Base-by-base conservation (phyloP, 2,797 vertebrate species). In the Podargus strigoides region DNA sequence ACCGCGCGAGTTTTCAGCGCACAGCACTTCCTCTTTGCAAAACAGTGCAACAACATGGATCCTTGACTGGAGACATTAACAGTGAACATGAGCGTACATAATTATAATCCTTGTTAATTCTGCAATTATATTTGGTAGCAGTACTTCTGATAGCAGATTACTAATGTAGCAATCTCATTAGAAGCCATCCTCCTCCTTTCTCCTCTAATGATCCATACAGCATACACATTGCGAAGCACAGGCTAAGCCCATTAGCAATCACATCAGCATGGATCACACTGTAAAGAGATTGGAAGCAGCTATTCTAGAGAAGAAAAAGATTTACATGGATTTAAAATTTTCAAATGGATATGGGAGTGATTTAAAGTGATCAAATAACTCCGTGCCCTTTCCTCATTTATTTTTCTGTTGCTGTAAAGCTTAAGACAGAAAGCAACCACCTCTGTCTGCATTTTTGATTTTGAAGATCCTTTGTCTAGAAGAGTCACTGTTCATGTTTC, bases 41-140 rank as follows among this genome's bases (percentile, higher is more conserved):
- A 89, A 72, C 10, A 10, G 52, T 64, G 55, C 55, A 81, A 58
- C 70, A 32, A 23, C 4, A 19, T 24, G 77, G 56, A 36, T 93
- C 62, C 72, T 58, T 26, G 52, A 75, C 76, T 89, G 73, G 34
- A 74, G 80, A 87, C 56, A 28, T 66, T 39, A 47, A 28, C 73
- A 95, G 68, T 0, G 7, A 89, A 88, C 70, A 79, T 9, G 24
- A 70, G 46, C 50, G 2, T 83, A 62, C n/a, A 75, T 92, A 78
- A 86, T 84, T 89, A 69, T 89, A 94, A 94, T 88, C 81, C 81
- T 85, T 77, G 85, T 79, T 94, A 96, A 93, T 92, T 79, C 84
- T 87, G 34, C 66, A 79, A 83, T 88, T 87, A 52, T 92, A 46
- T 93, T 91, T 78, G 56, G 63, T 88, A 80, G 78, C 64, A 85